Conservation (phyloP, 2,797 vertebrate species). For the Phrynocephalus guinanensis region DNA sequence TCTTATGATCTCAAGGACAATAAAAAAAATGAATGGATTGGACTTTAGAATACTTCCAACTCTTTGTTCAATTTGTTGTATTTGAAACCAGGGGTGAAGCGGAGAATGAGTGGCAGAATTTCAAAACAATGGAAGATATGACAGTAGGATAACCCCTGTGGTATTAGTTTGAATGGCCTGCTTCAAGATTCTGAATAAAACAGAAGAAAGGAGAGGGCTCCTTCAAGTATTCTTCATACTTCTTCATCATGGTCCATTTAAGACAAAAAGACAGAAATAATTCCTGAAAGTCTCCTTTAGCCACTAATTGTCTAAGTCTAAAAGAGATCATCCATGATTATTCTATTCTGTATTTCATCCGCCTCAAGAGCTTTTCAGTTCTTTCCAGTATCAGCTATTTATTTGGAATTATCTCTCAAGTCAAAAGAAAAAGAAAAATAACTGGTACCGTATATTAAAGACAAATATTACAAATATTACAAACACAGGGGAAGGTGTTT, state of each 20-base stretch:
- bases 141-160: slow-evolving; percentile 53
- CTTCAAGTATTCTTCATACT: slow-evolving; percentile 56
- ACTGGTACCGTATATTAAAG: not conserved
- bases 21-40: slow-evolving; percentile 41
- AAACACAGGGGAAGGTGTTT: slow-evolving; percentile 42
- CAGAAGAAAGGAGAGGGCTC: slow-evolving; percentile 47
- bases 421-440: slow-evolving; percentile 48
- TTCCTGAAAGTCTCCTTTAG: slow-evolving; percentile 42
- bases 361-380: slow-evolving; percentile 56
- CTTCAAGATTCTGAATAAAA: slow-evolving; percentile 59
- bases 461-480: slow-evolving; percentile 35
- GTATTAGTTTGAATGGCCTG: slow-evolving; percentile 30
- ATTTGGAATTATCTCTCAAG: slow-evolving; percentile 57
- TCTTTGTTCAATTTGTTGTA: slow-evolving; percentile 62
- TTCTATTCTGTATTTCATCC: slow-evolving; percentile 58
- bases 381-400: slow-evolving; percentile 59
- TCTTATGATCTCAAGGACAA: slow-evolving; percentile 57
- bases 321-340: slow-evolving; percentile 52
- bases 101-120: slow-evolving; percentile 52
- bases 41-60: slow-evolving; percentile 39
- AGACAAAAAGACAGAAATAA: slow-evolving; percentile 61
- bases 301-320: slow-evolving; percentile 27
- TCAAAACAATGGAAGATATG: slow-evolving; percentile 41
- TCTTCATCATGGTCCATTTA: slow-evolving; percentile 45
- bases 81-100: slow-evolving; percentile 47